phyloP scores from a whole-genome alignment of 2,888 invertebrate species.

The Chrysomela aeneicollis region DNA sequence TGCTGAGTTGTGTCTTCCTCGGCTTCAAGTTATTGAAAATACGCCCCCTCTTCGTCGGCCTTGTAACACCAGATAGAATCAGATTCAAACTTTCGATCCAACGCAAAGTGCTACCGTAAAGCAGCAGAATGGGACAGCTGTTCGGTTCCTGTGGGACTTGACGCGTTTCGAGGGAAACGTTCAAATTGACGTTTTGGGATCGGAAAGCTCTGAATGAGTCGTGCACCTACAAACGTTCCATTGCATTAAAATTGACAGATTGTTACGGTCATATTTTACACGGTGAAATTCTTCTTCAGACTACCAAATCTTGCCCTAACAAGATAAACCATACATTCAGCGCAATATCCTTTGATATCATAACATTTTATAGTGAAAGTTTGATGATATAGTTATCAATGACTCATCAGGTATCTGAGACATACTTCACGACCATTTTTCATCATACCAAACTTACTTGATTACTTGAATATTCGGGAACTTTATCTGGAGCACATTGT shows the following conservation, averaged over 20 bases:
- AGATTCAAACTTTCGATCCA: slow-evolving; percentile 97
- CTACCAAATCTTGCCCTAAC: too few species aligned
- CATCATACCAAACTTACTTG: slow-evolving; percentile 71
- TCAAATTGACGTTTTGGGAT: slow-evolving; percentile 83
- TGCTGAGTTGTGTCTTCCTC: slow-evolving; percentile 88
- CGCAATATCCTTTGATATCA: too few species aligned
- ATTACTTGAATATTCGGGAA: slow-evolving; percentile 96
- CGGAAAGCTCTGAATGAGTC: slow-evolving; percentile 96
- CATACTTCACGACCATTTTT: too few species aligned
- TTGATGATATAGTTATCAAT: too few species aligned
- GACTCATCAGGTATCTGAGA: too few species aligned
- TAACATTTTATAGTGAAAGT: background rate
- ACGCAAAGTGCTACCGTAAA: slow-evolving; percentile 92
- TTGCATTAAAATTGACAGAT: too few species aligned
- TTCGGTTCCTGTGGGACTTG: slow-evolving; percentile 61
- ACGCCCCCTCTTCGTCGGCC: slow-evolving; percentile 91
- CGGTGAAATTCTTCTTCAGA: too few species aligned
- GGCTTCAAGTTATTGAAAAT: slow-evolving; percentile 86
- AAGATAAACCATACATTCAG: too few species aligned
- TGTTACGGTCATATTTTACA: too few species aligned
- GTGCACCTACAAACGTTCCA: slow-evolving; percentile 71
- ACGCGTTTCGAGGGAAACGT: slow-evolving; percentile 80
- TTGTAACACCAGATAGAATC: slow-evolving; percentile 89
- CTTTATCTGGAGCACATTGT: slow-evolving; percentile 94
- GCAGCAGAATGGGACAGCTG: slow-evolving; percentile 73